These are phyloP conservation scores for Pampus argenteus DNA, from an alignment of 2,797 vertebrate species.

Conservation along the genomic window DNA sequence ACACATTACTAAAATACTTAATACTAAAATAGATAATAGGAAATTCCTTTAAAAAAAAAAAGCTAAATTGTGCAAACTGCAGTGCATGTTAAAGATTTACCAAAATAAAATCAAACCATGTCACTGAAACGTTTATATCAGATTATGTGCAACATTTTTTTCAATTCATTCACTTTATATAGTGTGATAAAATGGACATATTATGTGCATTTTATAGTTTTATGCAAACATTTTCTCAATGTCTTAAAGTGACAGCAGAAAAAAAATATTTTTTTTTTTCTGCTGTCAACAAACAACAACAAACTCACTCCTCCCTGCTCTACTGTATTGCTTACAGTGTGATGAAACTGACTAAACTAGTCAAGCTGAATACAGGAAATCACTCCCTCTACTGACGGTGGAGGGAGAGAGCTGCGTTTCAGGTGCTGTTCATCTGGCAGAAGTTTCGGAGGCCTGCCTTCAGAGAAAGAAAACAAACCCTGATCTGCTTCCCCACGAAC, in stretches of 20 bases:
- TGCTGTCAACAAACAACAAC: too few species aligned
- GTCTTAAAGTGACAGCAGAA: conserved; percentile 35
- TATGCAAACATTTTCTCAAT: conserved; percentile 54
- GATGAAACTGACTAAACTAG: conserved; percentile 53
- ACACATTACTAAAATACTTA: not conserved
- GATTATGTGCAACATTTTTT: not conserved
- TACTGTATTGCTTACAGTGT: conserved; percentile 19
- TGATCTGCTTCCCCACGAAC: conserved; percentile 76
- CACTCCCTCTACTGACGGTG: conserved; percentile 71
- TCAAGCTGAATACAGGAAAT: conserved; percentile 54
- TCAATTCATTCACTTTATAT: too few species aligned
- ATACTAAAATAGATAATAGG: too few species aligned
- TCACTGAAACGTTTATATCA: not conserved
- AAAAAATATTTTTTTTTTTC: too few species aligned
- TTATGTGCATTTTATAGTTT: conserved; percentile 50
- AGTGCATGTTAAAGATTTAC: conserved; percentile 1
- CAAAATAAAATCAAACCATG: conserved; percentile 14
- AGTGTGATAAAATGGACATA: conserved; percentile 24
- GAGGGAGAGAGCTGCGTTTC: conserved; percentile 59
- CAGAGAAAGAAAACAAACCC: conserved; percentile 84
- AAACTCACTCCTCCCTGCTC: conserved; percentile 30
- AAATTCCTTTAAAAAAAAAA: conserved; percentile 10
- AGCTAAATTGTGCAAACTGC: not conserved
- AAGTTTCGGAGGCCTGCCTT: conserved; percentile 76
- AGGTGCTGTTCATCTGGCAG: conserved; percentile 86